These are phyloP conservation scores for Scaptomyza tumidula DNA, from an alignment of 2,888 invertebrate genomes.

Conservation along the genomic window DNA sequence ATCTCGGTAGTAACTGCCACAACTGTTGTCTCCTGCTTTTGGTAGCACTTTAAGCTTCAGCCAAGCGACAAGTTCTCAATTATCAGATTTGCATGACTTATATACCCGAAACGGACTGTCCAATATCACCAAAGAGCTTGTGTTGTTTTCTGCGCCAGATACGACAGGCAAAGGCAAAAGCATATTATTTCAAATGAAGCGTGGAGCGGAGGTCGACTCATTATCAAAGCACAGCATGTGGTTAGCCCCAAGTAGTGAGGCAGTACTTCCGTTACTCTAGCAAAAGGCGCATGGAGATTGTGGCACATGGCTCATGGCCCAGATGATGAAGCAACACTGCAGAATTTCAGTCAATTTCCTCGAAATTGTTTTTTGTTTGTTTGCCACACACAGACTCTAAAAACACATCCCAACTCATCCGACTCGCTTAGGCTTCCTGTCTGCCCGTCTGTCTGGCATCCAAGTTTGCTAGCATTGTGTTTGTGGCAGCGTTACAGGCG, in stretches of 20 bases:
- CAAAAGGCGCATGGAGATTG: conserved; percentile 23
- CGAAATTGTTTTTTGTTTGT: conserved; percentile 78
- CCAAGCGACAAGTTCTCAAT: conserved; percentile 77
- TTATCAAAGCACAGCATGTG: conserved; percentile 81
- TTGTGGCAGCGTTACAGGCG: conserved; percentile 64
- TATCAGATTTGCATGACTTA: conserved; percentile 80
- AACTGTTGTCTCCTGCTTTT: conserved; percentile 11
- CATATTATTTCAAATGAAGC: conserved; percentile 79
- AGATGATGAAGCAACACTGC: conserved; percentile 77
- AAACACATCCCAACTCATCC: conserved; percentile 6
- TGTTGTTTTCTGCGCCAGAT: conserved; percentile 12
- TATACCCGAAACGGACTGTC: conserved; percentile 49
- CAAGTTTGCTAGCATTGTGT: conserved; percentile 60
- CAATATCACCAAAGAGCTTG: conserved; percentile 19
- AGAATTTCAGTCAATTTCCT: conserved; percentile 80
- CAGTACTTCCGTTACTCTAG: conserved; percentile 56
- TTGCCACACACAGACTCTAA: conserved; percentile 56
- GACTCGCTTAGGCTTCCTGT: conserved; percentile 62
- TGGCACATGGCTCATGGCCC: conserved; percentile 50
- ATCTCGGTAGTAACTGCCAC: conserved; percentile 24
- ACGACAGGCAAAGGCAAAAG: conserved; percentile 28
- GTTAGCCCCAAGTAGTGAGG: conserved; percentile 71
- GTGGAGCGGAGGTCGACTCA: conserved; percentile 60
- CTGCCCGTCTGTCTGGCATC: conserved; percentile 31
- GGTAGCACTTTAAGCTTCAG: conserved; percentile 70